These are phyloP conservation scores for Hyposoter dolosus DNA, from an alignment of 2,888 invertebrate species.

Conservation along the genomic window DNA sequence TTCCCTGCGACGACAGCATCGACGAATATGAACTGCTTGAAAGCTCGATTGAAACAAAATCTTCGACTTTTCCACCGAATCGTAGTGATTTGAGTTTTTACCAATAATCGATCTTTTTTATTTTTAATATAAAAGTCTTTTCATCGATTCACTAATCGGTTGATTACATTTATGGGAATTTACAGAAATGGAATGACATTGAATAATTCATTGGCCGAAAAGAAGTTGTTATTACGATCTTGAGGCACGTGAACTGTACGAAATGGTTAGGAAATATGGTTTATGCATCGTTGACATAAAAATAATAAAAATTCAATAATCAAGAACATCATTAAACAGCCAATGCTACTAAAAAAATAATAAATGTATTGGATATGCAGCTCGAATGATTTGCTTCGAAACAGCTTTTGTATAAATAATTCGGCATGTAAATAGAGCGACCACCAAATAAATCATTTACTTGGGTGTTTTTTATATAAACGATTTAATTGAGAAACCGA, in stretches of 20 bases:
- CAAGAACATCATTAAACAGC: not conserved
- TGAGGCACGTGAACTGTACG: not conserved
- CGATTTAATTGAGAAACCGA: constrained; percentile 2
- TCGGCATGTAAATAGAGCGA: not conserved
- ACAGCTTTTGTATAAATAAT: not conserved
- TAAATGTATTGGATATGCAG: not conserved
- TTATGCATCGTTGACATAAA: not conserved
- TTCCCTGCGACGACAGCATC: no score
- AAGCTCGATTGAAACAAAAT: no score
- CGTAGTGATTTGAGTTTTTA: no score
- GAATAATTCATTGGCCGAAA: not conserved
- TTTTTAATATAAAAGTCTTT: no score
- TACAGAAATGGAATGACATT: no score
- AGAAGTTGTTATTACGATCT: not conserved
- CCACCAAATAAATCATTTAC: not conserved
- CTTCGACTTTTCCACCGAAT: no score
- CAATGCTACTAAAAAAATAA: no score
- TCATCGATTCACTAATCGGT: no score
- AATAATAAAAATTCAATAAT: not conserved
- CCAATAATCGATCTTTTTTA: no score
- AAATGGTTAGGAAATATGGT: not conserved
- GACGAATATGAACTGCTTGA: no score
- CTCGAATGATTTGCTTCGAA: not conserved
- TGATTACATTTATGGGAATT: no score
- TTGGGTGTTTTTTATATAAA: not conserved